phyloP scores from a whole-genome alignment of 1,140 invertebrate species.

The Ruditapes philippinarum region DNA sequence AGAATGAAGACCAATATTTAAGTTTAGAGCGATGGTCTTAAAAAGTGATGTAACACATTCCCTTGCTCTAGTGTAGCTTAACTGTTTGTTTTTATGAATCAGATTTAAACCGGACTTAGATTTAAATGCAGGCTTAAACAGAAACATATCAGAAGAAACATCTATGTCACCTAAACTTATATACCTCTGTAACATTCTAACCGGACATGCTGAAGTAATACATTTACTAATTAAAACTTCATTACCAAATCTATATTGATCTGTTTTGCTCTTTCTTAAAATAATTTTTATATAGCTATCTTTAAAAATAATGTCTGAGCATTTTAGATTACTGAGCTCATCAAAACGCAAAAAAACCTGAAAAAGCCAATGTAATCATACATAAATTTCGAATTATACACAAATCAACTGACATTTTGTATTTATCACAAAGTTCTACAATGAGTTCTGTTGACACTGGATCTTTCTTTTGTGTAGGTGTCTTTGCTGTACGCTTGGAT shows the following conservation, averaged over 20 bases:
- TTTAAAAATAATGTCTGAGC: constrained; percentile 26
- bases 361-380: constrained; percentile 42
- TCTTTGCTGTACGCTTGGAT: constrained; percentile 17
- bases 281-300: not conserved
- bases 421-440: not conserved
- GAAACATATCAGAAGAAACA: constrained; percentile 18
- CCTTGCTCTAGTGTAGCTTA: constrained; percentile 57
- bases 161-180: constrained; percentile 3
- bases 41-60: not conserved
- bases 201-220: constrained; percentile 34
- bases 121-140: constrained; percentile 50
- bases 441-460: constrained; percentile 16
- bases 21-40: not conserved
- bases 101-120: constrained; percentile 31
- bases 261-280: constrained; percentile 46
- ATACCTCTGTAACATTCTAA: constrained; percentile 43
- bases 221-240: constrained; percentile 42
- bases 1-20: constrained; percentile 63
- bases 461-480: constrained; percentile 37
- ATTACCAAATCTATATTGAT: constrained; percentile 59
- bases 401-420: not conserved
- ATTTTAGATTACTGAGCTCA: constrained; percentile 35
- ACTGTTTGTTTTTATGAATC: constrained; percentile 50
- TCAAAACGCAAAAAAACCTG: constrained; percentile 47
- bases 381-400: constrained; percentile 44